Evolutionary conservation across 2,797 vertebrate genomes (phyloP).

Genomic region (Simalia tracyae): DNA sequence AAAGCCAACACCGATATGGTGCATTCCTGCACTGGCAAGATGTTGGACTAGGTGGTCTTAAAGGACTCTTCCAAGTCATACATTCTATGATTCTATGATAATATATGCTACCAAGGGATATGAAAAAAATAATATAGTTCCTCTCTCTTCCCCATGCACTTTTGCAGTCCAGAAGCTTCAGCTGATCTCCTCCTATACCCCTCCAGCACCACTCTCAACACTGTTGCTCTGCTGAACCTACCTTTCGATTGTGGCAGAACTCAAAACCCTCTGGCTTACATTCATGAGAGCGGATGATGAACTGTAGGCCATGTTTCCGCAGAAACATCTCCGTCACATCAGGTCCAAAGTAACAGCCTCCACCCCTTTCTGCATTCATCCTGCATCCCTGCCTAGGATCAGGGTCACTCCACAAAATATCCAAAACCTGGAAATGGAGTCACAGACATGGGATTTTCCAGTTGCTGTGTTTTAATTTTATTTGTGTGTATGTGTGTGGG

Average conservation of each 20-base stretch:
- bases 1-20: too few species aligned
- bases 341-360: conserved; percentile 92
- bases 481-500: not conserved
- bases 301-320: conserved; percentile 79
- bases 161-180: not conserved
- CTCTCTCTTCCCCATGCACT: not conserved
- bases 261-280: conserved; percentile 95
- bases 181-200: rapidly evolving
- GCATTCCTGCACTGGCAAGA: too few species aligned
- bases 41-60: too few species aligned
- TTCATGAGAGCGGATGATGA: conserved; percentile 93
- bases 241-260: conserved; percentile 88
- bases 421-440: conserved; percentile 76
- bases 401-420: conserved; percentile 92
- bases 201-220: not conserved
- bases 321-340: conserved; percentile 85
- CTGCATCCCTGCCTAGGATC: conserved; percentile 86
- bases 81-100: too few species aligned
- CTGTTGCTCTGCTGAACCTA: conserved; percentile 44
- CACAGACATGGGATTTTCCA: not conserved
- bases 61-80: too few species aligned
- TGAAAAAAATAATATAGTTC: too few species aligned
- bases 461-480: not conserved
- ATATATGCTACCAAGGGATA: too few species aligned
- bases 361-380: conserved; percentile 85